Conservation (phyloP, 2,888 invertebrate genomes). For the Clistopyga incitator region DNA sequence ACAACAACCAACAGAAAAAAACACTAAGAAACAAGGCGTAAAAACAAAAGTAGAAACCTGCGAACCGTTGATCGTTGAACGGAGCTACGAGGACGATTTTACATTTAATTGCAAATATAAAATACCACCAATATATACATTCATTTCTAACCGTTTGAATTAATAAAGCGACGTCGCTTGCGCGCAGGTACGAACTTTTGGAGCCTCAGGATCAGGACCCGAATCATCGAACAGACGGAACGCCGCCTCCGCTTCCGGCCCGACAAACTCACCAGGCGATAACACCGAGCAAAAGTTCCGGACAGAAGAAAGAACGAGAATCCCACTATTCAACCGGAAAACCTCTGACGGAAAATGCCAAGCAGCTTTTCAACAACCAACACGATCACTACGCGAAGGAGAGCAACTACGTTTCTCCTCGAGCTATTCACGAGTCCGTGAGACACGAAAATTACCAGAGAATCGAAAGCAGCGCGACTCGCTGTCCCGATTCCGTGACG, state of each 20-base stretch:
- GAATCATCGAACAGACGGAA: constrained; percentile 80
- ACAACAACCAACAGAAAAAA: constrained; percentile 24
- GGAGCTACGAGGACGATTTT: constrained; percentile 56
- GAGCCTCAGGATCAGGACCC: constrained; percentile 84
- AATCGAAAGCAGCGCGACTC: constrained; percentile 83
- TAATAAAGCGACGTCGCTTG: constrained; percentile 59
- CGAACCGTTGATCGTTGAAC: constrained; percentile 67
- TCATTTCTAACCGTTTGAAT: constrained; percentile 42
- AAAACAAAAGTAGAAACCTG: constrained; percentile 32
- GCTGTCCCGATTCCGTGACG: constrained; percentile 76
- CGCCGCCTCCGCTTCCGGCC: constrained; percentile 86
- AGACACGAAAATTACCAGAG: constrained; percentile 81
- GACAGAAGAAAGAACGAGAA: constrained; percentile 79
- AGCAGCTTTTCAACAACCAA: constrained; percentile 73
- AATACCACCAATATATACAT: constrained; percentile 12
- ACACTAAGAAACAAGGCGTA: background rate
- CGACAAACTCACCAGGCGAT: constrained; percentile 80
- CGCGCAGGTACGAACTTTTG: constrained; percentile 85
- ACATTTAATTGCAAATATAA: constrained; percentile 10
- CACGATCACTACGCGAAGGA: constrained; percentile 80
- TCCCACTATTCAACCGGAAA: constrained; percentile 77
- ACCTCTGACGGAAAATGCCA: constrained; percentile 74
- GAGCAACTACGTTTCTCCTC: constrained; percentile 80
- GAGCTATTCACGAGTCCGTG: constrained; percentile 77
- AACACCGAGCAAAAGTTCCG: constrained; percentile 74